A percentile compares a stretch with the other conserved stretches of the same genome.
Conservation (phyloP, 2,113 vertebrate species). For the Salvator merianae region DNA sequence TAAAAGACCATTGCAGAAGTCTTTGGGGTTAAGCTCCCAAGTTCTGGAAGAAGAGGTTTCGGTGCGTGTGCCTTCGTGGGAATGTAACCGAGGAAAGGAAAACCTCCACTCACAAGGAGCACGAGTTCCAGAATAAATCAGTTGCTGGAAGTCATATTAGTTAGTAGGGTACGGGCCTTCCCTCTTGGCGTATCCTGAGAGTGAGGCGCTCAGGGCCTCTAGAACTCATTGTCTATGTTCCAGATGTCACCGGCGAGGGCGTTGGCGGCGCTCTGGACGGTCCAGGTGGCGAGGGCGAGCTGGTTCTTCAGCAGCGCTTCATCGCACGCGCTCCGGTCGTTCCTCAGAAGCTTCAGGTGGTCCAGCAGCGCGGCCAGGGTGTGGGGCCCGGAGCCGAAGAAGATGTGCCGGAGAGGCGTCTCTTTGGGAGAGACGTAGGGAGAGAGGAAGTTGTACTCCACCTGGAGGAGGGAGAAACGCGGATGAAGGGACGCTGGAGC, state of each 20-base stretch:
- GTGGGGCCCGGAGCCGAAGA: slow-evolving; percentile 84
- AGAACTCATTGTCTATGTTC: slow-evolving; percentile 85
- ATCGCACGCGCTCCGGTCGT: slow-evolving; percentile 44
- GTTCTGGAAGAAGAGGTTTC: too few species aligned
- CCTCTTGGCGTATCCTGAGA: slow-evolving; percentile 35
- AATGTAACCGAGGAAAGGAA: too few species aligned
- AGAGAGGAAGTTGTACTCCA: slow-evolving; percentile 90
- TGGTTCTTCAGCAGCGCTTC: slow-evolving; percentile 78
- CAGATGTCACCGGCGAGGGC: slow-evolving; percentile 88
- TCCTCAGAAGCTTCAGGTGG: slow-evolving; percentile 71
- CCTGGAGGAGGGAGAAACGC: slow-evolving; percentile 68
- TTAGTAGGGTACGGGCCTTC: slow-evolving; percentile 22
- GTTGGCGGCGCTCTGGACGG: slow-evolving; percentile 91
- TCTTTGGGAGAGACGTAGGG: slow-evolving; percentile 85
- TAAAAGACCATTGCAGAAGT: too few species aligned
- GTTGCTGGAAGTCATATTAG: too few species aligned
- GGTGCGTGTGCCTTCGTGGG: too few species aligned
- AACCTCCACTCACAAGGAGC: too few species aligned
- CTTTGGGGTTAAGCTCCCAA: too few species aligned
- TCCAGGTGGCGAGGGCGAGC: slow-evolving; percentile 91
- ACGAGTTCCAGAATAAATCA: too few species aligned
- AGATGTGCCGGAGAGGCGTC: slow-evolving; percentile 87
- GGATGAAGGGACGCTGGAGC: not conserved
- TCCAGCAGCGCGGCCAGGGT: slow-evolving; percentile 79
- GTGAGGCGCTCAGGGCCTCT: slow-evolving; percentile 31